Conservation (phyloP, 2,113 vertebrate species). For the Turdus rufiventris region DNA sequence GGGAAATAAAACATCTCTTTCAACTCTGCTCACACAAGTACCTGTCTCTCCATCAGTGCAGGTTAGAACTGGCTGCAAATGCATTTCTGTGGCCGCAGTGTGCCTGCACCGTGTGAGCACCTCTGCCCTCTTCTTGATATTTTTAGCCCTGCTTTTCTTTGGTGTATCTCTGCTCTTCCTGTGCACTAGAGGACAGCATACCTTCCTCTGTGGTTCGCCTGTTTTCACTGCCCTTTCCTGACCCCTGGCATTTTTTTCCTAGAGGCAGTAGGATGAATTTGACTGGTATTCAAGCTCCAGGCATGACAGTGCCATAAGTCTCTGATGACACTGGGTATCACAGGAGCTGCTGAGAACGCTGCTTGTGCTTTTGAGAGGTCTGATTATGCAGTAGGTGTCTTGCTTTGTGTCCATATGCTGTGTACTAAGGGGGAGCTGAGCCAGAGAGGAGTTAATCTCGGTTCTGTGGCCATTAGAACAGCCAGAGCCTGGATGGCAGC, state of each 20-base stretch:
- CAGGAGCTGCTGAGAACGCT: not conserved
- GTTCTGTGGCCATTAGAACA: not conserved
- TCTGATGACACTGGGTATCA: slow-evolving; percentile 10
- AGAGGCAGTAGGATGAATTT: slow-evolving; percentile 3
- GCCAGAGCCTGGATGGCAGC: not conserved
- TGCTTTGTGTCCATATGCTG: not conserved
- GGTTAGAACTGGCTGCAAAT: not conserved
- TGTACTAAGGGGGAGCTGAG: not conserved
- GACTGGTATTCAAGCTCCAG: not conserved
- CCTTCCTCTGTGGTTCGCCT: not conserved
- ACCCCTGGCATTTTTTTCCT: slow-evolving; percentile 49
- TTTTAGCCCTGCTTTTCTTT: slow-evolving; percentile 57
- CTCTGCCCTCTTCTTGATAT: slow-evolving; percentile 59
- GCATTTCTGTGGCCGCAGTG: slow-evolving; percentile 11
- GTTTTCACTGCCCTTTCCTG: slow-evolving; percentile 39
- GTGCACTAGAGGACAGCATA: not conserved
- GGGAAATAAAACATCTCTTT: slow-evolving; percentile 17
- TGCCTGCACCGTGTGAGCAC: slow-evolving; percentile 30
- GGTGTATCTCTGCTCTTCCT: not conserved
- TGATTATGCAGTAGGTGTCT: not conserved
- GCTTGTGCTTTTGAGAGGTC: not conserved
- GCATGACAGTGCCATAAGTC: not conserved
- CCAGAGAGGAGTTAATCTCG: not conserved
- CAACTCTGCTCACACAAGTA: not conserved
- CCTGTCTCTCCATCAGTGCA: not conserved